Percentiles rank a stretch among this genome's conserved stretches.
Evolutionary conservation across 2,113 vertebrate species (phyloP).

Genomic region (Willisornis vidua): DNA sequence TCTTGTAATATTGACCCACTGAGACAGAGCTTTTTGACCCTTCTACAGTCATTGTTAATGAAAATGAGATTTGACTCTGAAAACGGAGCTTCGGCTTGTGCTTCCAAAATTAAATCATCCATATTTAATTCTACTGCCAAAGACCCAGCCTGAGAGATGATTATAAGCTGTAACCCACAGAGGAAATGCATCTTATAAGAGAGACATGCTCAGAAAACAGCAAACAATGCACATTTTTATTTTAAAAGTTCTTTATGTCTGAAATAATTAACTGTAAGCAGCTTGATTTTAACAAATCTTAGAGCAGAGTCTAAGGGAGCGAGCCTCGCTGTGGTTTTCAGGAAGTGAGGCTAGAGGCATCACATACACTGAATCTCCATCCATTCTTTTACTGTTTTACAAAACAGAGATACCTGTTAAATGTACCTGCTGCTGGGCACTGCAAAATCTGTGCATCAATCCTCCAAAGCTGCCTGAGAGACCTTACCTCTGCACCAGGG

Average conservation of each 20-base stretch:
- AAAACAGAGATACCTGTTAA: neutral
- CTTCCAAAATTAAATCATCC: neutral
- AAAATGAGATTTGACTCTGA: neutral
- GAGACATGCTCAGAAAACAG: neutral
- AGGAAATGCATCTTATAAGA: neutral
- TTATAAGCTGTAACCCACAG: neutral
- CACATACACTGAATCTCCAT: neutral
- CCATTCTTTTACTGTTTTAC: neutral
- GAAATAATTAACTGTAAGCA: neutral
- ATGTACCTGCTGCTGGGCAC: neutral
- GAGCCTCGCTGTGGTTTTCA: neutral
- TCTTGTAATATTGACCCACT: neutral
- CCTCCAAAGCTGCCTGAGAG: neutral
- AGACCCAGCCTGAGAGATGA: neutral
- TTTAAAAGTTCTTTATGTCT: neutral
- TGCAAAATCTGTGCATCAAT: neutral
- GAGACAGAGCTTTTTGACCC: constrained; percentile 13
- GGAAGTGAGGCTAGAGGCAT: neutral
- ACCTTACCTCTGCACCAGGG: neutral
- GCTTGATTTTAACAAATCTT: neutral
- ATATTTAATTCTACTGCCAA: neutral
- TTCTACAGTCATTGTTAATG: neutral
- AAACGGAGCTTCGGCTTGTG: neutral
- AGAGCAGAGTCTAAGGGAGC: neutral
- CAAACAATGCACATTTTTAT: neutral